Conservation (phyloP, 2,113 vertebrate species). For the Burhinus oedicnemus region DNA sequence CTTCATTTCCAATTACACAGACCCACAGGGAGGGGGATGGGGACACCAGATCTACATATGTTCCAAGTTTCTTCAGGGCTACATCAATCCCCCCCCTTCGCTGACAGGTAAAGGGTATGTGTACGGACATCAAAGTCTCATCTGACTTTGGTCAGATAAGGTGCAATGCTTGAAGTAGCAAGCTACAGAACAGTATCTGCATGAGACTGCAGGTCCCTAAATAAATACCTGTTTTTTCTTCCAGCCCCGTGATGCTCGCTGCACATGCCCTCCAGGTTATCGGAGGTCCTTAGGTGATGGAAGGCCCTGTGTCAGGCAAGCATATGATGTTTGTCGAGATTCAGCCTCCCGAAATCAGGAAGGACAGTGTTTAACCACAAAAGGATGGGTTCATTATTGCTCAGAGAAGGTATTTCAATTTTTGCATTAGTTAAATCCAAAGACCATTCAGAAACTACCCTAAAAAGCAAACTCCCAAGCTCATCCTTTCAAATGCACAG, state of each 20-base stretch:
- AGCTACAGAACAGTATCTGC: neutral
- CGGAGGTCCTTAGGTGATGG: conserved; percentile 10
- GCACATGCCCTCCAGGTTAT: conserved; percentile 81
- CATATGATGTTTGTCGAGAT: conserved; percentile 76
- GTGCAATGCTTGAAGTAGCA: neutral
- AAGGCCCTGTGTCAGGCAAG: conserved; percentile 64
- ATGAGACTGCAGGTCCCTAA: neutral
- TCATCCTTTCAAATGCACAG: neutral
- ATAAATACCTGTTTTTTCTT: rapidly evolving
- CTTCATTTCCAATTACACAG: neutral
- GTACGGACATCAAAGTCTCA: rapidly evolving
- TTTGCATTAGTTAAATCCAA: rapidly evolving
- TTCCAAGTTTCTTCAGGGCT: neutral
- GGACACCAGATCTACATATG: neutral
- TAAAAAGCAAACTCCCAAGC: neutral
- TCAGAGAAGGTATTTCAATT: conserved; percentile 76
- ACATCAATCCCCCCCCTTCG: rapidly evolving
- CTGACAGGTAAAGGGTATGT: neutral
- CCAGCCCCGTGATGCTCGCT: conserved; percentile 82
- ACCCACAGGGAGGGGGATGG: rapidly evolving
- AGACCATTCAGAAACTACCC: neutral
- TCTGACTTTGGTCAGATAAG: neutral
- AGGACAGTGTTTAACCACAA: conserved; percentile 80
- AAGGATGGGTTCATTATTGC: conserved; percentile 84
- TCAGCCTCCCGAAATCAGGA: conserved; percentile 79